A percentile compares a stretch with the other conserved stretches of the same genome.
Evolutionary conservation across 53 echinoderm and acorn worm species (phyloP).

Genomic region (Echinometra lucunter): DNA sequence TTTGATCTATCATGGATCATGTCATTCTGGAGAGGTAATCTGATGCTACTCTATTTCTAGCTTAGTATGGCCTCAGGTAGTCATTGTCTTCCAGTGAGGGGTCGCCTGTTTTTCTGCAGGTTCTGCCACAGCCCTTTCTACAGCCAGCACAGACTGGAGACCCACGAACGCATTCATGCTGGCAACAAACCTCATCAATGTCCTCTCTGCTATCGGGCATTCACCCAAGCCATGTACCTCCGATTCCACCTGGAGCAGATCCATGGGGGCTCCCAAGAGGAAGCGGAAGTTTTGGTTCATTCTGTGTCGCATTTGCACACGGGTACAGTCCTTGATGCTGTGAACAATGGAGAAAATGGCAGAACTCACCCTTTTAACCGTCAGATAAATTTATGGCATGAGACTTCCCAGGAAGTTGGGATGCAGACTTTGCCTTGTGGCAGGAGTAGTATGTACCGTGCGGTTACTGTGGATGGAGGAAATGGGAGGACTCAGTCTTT

Average conservation of each 20-base stretch:
- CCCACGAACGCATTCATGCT: slow-evolving; percentile 52
- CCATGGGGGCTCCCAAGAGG: slow-evolving; percentile 37
- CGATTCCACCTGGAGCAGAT: slow-evolving; percentile 62
- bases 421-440: neutral
- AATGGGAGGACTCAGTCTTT: neutral
- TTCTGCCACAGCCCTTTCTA: slow-evolving; percentile 33
- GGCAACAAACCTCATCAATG: slow-evolving; percentile 38
- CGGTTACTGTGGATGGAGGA: neutral
- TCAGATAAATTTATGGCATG: neutral
- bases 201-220: slow-evolving; percentile 14
- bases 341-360: neutral
- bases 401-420: neutral
- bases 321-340: slow-evolving; percentile 4
- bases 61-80: neutral
- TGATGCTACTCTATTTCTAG: neutral
- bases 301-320: neutral
- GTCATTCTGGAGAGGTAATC: neutral
- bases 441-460: neutral
- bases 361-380: neutral
- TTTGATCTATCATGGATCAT: neutral
- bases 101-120: neutral
- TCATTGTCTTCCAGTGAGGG: neutral
- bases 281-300: neutral
- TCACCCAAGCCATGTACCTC: slow-evolving; percentile 62
- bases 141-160: slow-evolving; percentile 48